Evolutionary conservation across 2,113 vertebrate genomes (phyloP).

Genomic region (Cyprinodon tularosa): DNA sequence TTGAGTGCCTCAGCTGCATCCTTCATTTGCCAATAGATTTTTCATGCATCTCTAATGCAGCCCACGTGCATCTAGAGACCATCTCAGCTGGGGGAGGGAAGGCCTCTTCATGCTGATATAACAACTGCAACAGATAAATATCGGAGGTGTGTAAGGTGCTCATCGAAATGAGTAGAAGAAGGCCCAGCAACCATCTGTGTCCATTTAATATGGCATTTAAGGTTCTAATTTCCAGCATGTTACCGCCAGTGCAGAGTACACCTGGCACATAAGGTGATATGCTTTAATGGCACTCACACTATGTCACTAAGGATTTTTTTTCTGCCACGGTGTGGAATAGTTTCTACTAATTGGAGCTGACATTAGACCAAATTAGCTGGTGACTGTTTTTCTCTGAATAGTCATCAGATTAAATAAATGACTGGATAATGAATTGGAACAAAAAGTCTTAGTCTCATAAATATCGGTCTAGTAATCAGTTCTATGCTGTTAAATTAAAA

Average conservation of each 20-base stretch:
- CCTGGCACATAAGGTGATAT: neutral
- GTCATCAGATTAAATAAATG: neutral
- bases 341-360: neutral
- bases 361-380: neutral
- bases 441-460: too few species aligned
- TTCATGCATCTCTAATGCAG: constrained; percentile 64
- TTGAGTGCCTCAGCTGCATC: constrained; percentile 58
- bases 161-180: neutral
- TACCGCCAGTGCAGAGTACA: neutral
- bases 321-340: neutral
- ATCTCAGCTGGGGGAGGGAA: constrained; percentile 30
- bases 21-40: constrained; percentile 52
- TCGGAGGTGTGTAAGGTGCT: neutral
- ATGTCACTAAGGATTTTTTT: neutral
- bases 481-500: too few species aligned
- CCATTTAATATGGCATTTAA: neutral
- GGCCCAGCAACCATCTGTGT: neutral
- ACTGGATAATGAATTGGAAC: too few species aligned
- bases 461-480: too few species aligned
- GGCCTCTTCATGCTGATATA: neutral
- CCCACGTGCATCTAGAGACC: constrained; percentile 42
- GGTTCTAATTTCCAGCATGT: neutral
- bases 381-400: neutral
- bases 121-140: neutral
- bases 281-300: neutral